These are phyloP conservation scores for Characodon lateralis DNA, from an alignment of 2,797 vertebrate species.

Conservation along the genomic window DNA sequence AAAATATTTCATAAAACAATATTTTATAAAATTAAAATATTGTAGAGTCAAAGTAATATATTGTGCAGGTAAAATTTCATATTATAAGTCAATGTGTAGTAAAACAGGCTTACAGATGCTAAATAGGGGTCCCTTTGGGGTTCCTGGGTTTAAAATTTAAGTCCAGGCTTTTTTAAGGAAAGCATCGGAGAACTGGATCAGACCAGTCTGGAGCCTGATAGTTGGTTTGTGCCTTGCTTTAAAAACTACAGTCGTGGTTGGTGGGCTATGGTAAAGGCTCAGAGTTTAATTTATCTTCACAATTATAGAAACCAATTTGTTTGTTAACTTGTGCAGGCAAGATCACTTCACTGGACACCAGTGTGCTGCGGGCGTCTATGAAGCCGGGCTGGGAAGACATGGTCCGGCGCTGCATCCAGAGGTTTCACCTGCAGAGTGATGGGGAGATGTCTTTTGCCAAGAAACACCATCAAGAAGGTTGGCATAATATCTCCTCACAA, in stretches of 20 bases:
- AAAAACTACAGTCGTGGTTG: not conserved
- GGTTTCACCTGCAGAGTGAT: constrained; percentile 93
- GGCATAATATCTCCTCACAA: constrained; percentile 17
- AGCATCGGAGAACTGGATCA: not conserved
- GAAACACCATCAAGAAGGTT: constrained; percentile 96
- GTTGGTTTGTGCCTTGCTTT: not conserved
- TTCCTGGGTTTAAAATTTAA: too few species aligned
- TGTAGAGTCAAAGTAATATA: not conserved
- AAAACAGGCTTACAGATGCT: too few species aligned
- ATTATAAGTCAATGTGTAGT: not conserved
- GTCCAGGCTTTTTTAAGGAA: not conserved
- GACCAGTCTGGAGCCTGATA: not conserved
- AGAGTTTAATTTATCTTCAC: not conserved
- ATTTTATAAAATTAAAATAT: not conserved
- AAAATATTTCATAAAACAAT: too few species aligned
- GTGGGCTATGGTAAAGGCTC: not conserved
- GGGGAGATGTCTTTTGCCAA: constrained; percentile 93
- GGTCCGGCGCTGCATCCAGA: constrained; percentile 94
- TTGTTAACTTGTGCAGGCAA: constrained; percentile 82
- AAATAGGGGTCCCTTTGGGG: too few species aligned
- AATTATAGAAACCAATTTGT: not conserved
- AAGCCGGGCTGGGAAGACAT: constrained; percentile 98
- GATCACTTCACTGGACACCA: constrained; percentile 96
- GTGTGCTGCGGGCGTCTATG: constrained; percentile 91
- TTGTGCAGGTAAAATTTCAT: not conserved